phyloP scores from a whole-genome alignment of 1,140 invertebrate genomes.

The Homalodisca vitripennis region DNA sequence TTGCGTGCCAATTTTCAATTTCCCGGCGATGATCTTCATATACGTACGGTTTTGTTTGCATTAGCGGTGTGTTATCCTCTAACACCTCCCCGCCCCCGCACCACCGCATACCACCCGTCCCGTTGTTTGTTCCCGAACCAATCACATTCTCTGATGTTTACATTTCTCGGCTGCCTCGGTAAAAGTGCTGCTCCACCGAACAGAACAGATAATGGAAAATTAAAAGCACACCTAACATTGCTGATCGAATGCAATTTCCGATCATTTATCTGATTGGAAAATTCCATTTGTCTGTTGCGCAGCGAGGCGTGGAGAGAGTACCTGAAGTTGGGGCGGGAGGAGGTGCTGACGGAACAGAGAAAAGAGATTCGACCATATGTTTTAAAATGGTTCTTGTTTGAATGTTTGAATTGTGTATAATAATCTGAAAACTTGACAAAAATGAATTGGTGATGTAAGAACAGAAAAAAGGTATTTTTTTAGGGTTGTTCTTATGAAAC shows the following conservation, averaged over 20 bases:
- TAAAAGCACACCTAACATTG: conserved; percentile 18
- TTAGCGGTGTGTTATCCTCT: conserved; percentile 31
- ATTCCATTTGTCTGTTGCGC: conserved; percentile 1
- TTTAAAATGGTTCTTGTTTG: no score
- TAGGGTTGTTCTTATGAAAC: no score
- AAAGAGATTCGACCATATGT: no score
- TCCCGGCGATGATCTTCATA: no score
- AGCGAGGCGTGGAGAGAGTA: background rate
- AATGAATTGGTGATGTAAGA: no score
- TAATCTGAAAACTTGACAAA: no score
- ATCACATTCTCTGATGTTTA: conserved; percentile 21
- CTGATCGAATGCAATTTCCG: conserved; percentile 25
- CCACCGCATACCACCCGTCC: conserved; percentile 18
- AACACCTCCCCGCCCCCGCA: conserved; percentile 18
- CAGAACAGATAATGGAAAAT: conserved; percentile 19
- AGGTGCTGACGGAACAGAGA: no score
- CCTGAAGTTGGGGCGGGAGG: no score
- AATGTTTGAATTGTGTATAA: no score
- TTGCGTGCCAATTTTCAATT: no score
- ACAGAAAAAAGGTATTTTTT: no score
- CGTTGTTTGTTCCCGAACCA: conserved; percentile 30
- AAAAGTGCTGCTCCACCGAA: background rate
- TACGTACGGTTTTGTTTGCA: conserved; percentile 10
- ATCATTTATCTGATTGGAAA: conserved; percentile 23
- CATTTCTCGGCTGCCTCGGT: conserved; percentile 10